Base-by-base conservation (phyloP, 2,797 vertebrate genomes). In the Acropternis orthonyx region DNA sequence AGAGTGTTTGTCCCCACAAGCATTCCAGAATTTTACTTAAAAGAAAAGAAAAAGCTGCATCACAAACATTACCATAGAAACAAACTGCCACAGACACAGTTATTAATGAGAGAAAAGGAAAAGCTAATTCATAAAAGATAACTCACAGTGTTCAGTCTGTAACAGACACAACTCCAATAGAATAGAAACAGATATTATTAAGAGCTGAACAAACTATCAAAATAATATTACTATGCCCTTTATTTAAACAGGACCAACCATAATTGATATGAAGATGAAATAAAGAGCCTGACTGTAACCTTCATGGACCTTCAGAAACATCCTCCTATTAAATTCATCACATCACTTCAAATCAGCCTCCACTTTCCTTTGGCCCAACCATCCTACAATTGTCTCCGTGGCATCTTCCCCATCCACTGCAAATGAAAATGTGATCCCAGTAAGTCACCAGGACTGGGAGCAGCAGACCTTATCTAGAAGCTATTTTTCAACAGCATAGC, bases 41-140 rank as follows among this genome's bases (percentile, higher is more conserved):
- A 88, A 79, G 52, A 56, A 85, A 80, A 89, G 43, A 19, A 87
- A 71, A 91, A 61, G 41, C 52, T 83, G 55, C 44, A 82, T 30
- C 39, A 61, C 78, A 96, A 92, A 81, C 44, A 93, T 89, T 78
- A 82, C 89, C 91, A 96, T 72, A 91, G 93, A 95, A 95, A 86
- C 76, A 90, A 93, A 87, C 36, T 36, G 61, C 51, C 67, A 63
- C 32, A 85, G 79, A 51, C 72, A 75, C 27, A 59, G 44, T 36
- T 91, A 91, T 84, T 91, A 90, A 52, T 23, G 54, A 91, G 59
- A 87, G 32, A 77, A 91, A 86, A 89, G 26, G 65, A 90, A 91
- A 93, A 78, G 55, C 59, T 80, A 61, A 93, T 71, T 94, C 88
- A 85, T 69, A 62, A 85, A 85, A 83, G 92, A 86, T n/a, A 94